phyloP scores from a whole-genome alignment of 2,888 invertebrate genomes.

The Bellardia bayeri region DNA sequence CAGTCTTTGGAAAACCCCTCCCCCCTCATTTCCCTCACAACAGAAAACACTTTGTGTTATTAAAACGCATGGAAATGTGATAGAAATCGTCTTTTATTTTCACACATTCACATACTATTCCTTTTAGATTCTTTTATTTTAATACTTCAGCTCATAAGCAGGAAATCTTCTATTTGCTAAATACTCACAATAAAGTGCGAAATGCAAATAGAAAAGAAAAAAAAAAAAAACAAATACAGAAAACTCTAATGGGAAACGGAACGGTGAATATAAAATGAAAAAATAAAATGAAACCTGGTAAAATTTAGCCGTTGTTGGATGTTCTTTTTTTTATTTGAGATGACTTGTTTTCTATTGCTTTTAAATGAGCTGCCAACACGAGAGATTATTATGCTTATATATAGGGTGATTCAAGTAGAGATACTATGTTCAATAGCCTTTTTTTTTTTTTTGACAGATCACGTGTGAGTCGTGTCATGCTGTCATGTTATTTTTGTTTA shows the following conservation, averaged over 20 bases:
- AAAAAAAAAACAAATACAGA: background rate
- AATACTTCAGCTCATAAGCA: background rate
- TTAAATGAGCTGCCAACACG: too few species aligned
- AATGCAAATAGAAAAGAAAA: constrained; percentile 26
- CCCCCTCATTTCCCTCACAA: background rate
- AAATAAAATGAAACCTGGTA: too few species aligned
- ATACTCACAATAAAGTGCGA: constrained; percentile 33
- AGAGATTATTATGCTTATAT: too few species aligned
- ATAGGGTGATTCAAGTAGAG: too few species aligned
- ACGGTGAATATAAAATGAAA: too few species aligned
- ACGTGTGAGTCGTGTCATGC: too few species aligned
- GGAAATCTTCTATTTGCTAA: constrained; percentile 38
- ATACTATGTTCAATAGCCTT: too few species aligned
- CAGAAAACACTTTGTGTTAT: constrained; percentile 27
- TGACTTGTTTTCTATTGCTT: background rate
- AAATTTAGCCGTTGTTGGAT: too few species aligned
- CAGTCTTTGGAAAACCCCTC: background rate
- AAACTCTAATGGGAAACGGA: too few species aligned
- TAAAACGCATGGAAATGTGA: constrained; percentile 3
- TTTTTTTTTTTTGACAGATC: too few species aligned
- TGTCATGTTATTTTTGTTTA: too few species aligned
- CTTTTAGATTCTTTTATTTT: background rate
- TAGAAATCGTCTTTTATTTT: constrained; percentile 21
- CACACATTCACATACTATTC: constrained; percentile 4
- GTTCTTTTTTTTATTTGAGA: too few species aligned